phyloP scores from a whole-genome alignment of 1,140 invertebrate genomes.

The Oedothorax gibbosus region DNA sequence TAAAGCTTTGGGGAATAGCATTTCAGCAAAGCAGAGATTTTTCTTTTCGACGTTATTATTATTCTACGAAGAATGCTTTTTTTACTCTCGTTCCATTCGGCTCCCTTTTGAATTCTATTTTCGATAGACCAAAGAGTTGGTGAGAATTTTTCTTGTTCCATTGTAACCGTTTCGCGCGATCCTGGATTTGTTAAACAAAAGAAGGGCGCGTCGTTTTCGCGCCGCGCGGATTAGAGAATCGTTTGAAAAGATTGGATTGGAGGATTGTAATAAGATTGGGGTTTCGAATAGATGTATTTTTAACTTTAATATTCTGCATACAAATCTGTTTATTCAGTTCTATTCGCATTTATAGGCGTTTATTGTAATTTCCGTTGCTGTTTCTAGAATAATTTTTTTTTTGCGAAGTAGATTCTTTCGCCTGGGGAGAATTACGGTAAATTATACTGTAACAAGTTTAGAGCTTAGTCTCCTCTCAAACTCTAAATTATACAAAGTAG shows the following conservation, averaged over 20 bases:
- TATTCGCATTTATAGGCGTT: constrained; percentile 3
- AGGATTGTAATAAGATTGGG: constrained; percentile 37
- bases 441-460: too few species aligned
- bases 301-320: constrained; percentile 25
- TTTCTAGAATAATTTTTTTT: too few species aligned
- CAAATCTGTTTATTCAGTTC: constrained; percentile 31
- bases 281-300: constrained; percentile 31
- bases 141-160: constrained; percentile 33
- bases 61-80: not conserved
- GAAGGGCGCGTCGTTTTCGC: not conserved
- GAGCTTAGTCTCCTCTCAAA: too few species aligned
- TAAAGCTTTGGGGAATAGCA: constrained; percentile 30
- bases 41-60: constrained; percentile 8
- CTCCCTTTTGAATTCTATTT: not conserved
- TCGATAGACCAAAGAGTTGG: not conserved
- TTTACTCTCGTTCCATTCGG: not conserved
- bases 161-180: constrained; percentile 26
- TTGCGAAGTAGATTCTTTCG: too few species aligned
- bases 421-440: too few species aligned
- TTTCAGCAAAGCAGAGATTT: constrained; percentile 28
- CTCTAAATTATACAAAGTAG: too few species aligned
- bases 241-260: not conserved
- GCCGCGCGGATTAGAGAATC: constrained; percentile 12
- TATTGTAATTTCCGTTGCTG: constrained; percentile 9
- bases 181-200: constrained; percentile 49